Conservation (phyloP, 2,113 vertebrate species). For the Chamaea fasciata region DNA sequence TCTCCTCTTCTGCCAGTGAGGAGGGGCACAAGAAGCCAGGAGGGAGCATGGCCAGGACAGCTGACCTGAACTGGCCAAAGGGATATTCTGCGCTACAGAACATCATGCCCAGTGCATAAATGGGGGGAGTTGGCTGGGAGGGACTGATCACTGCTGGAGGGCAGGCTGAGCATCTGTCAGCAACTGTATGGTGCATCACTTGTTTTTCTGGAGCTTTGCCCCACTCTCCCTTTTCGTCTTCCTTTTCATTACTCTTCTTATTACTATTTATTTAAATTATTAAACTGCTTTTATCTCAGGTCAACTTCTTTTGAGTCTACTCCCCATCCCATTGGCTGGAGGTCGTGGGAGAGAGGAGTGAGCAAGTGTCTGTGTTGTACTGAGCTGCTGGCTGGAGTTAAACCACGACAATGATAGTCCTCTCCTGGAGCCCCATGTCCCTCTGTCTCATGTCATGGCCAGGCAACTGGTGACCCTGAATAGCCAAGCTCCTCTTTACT, state of each 20-base stretch:
- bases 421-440: not conserved
- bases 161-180: not conserved
- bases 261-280: not conserved
- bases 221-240: not conserved
- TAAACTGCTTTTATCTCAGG: not conserved
- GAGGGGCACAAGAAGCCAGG: not conserved
- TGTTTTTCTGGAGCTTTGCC: not conserved
- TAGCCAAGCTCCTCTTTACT: not conserved
- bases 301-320: not conserved
- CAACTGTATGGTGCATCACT: not conserved
- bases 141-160: fast-evolving
- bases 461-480: not conserved
- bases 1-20: not conserved
- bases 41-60: not conserved
- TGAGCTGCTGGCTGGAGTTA: not conserved
- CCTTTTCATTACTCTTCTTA: not conserved
- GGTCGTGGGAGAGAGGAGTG: not conserved
- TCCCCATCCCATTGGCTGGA: not conserved
- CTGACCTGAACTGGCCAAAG: not conserved
- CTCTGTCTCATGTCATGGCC: not conserved
- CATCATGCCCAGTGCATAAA: not conserved
- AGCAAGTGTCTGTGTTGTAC: not conserved
- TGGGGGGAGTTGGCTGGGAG: not conserved
- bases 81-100: not conserved
- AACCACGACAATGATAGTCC: not conserved